Evolutionary conservation across 2,113 vertebrate genomes (phyloP), one percentile per base, ranked within the genome.

Genomic region (Indicator indicator): DNA sequence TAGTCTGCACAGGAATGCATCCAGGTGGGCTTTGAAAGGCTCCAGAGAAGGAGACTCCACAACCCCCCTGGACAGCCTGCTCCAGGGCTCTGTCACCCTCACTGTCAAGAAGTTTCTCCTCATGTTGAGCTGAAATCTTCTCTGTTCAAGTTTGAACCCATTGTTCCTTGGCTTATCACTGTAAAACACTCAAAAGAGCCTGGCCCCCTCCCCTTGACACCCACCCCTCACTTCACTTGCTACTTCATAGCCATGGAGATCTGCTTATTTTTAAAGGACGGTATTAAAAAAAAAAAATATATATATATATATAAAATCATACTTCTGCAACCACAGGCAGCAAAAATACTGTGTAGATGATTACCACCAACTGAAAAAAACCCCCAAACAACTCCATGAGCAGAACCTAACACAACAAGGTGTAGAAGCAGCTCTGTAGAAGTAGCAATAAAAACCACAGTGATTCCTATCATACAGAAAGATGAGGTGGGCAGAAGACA

Each of bases 371-470:
- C 19, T 44, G 73, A 76, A 88, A 76, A 76, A 19, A 40, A 36
- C 7, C 36, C 36, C 36, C 36, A 36, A 36, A 16, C 5, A 12
- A 21, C 50, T 59, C 27, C 5, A 16, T 12, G 11, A 73, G 27
- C 7, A 42, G 6, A 42, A 63, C 14, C 10, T 63, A 55, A 12
- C 2, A 9, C 4, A 78, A 7, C 10, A 89, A 16, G 10, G 11
- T 36, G 5, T 13, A 60, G 55, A 79, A 85, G 33, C 5, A 4
- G 16, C 30, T 23, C 14, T 42, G 5, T 24, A 16, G 42, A 78
- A 24, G 15, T 4, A 55, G 0, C 3, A 38, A 23, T 56, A 54
- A n/a, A 52, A 65, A n/a, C 0, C 15, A 30, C 0, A 12, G 2
- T 33, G 10, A 8, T 21, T 46, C n/a, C 17, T n/a, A 3, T 9